Base-by-base conservation (phyloP, 2,113 vertebrate genomes). In the Gila orcuttii region DNA sequence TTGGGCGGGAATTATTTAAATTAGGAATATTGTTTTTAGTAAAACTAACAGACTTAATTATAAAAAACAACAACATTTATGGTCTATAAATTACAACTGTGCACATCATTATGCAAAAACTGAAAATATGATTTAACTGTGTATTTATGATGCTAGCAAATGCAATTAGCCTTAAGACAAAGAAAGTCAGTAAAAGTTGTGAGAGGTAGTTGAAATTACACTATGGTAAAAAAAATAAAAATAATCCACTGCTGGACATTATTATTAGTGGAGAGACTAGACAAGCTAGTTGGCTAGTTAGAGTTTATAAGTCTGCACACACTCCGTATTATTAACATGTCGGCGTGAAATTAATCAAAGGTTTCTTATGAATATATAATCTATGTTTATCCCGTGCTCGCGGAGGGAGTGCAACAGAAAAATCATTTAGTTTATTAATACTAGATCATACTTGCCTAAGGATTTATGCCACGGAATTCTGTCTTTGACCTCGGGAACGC, bases 401-500 rank as follows among this genome's bases (percentile, higher is more conserved):
- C 3, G 62, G 28, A 68, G 76, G 69, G 79, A 86, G 78, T 64
- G 84, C 5, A 42, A 28, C 52, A 79, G 15, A 21, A 21, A 36
- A 64, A 82, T 86, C 71, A 90, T 87, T 50, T 85, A 47, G 33
- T 90, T 87, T 86, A 89, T 90, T 89, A 89, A 90, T 90, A 85
- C 80, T 84, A 66, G 87, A 87, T 89, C 89, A 79, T 89, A 76
- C 66, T 78, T 42, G 45, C 68, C 39, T 71, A 15, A 55, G 83
- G 89, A 92, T 90, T 93, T 92, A 82, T 57, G 42, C 64, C 79
- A 21, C 45, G 50, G 68, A 90, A 90, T 90, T 90, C 86, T 71
- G 87, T 86, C 73, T 92, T 89, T 92, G 90, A 90, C 87, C 91
- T 88, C 90, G 78, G 69, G 86, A 88, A 88, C 85, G 59, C 84